Percentiles rank a stretch among this genome's conserved stretches.
These are phyloP conservation scores for Allygus modestus DNA, from an alignment of 2,888 invertebrate genomes.

Conservation along the genomic window DNA sequence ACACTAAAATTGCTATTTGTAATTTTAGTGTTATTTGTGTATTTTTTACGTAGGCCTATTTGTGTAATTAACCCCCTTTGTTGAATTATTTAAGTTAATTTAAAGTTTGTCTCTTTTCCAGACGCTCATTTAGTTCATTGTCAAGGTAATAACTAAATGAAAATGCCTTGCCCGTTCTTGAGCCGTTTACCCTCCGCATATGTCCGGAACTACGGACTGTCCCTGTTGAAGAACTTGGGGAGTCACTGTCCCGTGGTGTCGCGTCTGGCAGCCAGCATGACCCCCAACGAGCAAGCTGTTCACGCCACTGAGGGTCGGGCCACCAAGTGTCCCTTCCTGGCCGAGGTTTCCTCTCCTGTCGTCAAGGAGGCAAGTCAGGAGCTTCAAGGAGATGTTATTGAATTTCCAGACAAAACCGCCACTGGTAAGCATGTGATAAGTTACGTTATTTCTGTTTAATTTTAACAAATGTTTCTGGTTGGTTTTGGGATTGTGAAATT, in stretches of 20 bases:
- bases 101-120: constrained; percentile 37
- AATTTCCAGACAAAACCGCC: constrained; percentile 69
- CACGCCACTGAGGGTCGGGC: constrained; percentile 64
- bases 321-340: constrained; percentile 80
- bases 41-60: too few species aligned
- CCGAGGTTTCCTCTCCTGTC: constrained; percentile 75
- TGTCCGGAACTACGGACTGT: constrained; percentile 88
- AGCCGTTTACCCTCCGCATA: constrained; percentile 88
- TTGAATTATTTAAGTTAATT: too few species aligned
- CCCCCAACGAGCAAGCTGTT: constrained; percentile 68
- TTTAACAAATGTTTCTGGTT: background rate
- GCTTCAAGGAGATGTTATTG: constrained; percentile 81
- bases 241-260: constrained; percentile 89
- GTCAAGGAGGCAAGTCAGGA: constrained; percentile 83
- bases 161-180: constrained; percentile 94
- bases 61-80: too few species aligned
- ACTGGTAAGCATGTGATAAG: constrained; percentile 38
- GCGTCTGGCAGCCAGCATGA: constrained; percentile 74
- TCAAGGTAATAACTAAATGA: constrained; percentile 70
- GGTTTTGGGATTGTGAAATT: background rate
- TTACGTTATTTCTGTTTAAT: background rate
- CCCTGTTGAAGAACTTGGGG: constrained; percentile 87
- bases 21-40: too few species aligned
- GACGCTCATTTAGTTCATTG: constrained; percentile 52
- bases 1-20: too few species aligned